Conservation (phyloP, 2,888 invertebrate genomes). For the Reticulitermes lucifugus region DNA sequence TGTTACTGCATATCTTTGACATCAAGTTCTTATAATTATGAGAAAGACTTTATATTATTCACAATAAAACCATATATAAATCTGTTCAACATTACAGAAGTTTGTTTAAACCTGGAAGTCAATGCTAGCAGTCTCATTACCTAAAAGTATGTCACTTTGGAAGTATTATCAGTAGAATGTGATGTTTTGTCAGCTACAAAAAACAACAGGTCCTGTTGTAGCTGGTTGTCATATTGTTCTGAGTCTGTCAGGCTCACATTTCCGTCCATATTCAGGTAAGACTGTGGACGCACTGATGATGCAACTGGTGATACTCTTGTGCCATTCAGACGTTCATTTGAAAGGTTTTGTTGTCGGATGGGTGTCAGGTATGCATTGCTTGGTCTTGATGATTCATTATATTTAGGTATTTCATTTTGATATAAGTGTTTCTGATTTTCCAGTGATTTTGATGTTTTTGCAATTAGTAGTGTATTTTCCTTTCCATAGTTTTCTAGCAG, state of each 20-base stretch:
- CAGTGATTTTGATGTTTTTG: background rate
- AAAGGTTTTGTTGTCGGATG: conserved; percentile 12
- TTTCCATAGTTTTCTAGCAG: background rate
- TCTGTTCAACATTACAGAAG: background rate
- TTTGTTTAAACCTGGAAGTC: background rate
- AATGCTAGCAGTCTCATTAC: background rate
- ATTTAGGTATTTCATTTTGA: conserved; percentile 6
- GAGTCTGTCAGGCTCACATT: background rate
- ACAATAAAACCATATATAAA: background rate
- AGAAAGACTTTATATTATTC: background rate
- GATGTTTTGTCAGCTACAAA: background rate
- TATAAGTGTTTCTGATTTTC: background rate
- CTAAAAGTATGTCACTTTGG: conserved; percentile 41
- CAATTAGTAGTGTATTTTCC: background rate
- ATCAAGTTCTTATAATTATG: background rate
- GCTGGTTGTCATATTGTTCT: background rate
- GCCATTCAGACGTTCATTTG: too few species aligned
- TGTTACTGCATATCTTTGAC: too few species aligned
- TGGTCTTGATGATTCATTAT: conserved; percentile 8
- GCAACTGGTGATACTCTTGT: background rate
- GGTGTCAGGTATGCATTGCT: conserved; percentile 44
- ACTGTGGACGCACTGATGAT: background rate
- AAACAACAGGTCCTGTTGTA: conserved; percentile 38
- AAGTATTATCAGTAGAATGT: conserved; percentile 23
- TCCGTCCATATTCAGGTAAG: conserved; percentile 22